These are phyloP conservation scores for Malurus cyaneus DNA, from an alignment of 2,113 vertebrate genomes.

Conservation along the genomic window DNA sequence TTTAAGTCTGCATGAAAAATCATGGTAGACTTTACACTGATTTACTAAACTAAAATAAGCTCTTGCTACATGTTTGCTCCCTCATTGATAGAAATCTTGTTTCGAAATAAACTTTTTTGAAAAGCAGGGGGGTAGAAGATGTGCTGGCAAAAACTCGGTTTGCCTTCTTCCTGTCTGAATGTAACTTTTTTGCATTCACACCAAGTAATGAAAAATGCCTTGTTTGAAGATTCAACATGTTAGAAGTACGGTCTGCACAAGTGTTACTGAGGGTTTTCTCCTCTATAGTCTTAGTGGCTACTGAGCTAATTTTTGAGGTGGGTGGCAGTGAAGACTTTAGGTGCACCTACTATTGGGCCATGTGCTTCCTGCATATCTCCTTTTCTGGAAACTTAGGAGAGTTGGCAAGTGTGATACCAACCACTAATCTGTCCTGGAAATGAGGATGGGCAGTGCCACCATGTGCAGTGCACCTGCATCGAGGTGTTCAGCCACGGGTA, in stretches of 20 bases:
- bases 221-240: background rate
- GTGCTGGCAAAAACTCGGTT: background rate
- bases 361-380: rapidly evolving
- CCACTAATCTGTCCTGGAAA: background rate
- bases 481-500: rapidly evolving
- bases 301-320: background rate
- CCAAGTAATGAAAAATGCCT: background rate
- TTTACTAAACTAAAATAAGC: background rate
- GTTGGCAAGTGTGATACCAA: background rate
- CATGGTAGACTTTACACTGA: background rate
- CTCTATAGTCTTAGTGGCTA: background rate
- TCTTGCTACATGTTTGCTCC: background rate
- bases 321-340: background rate
- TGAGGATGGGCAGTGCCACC: background rate
- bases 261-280: background rate
- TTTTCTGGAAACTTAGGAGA: background rate
- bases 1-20: background rate
- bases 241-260: background rate
- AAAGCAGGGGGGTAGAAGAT: background rate
- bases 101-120: background rate
- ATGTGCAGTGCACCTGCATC: rapidly evolving
- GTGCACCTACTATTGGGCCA: rapidly evolving
- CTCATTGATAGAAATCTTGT: background rate
- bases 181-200: background rate
- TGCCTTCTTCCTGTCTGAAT: background rate